These are phyloP conservation scores for Theropithecus gelada DNA, from an alignment of 2,113 vertebrate species.

Conservation along the genomic window DNA sequence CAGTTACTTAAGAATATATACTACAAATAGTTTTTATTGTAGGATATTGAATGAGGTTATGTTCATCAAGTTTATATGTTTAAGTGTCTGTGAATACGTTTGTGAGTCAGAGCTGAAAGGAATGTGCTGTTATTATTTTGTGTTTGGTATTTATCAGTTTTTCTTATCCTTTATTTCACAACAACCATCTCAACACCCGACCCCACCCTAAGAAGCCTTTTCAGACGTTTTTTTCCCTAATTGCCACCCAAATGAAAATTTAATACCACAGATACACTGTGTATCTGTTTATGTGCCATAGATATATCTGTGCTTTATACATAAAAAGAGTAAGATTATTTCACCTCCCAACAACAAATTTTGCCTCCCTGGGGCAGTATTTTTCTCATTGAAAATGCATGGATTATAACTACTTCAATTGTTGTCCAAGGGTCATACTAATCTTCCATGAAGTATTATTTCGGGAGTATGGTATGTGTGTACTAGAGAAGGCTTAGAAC, in stretches of 20 bases:
- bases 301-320: background rate
- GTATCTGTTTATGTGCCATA: background rate
- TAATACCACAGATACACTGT: background rate
- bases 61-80: background rate
- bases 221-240: background rate
- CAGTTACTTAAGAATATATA: background rate
- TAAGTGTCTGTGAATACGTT: background rate
- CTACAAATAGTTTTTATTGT: background rate
- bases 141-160: background rate
- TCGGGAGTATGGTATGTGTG: background rate
- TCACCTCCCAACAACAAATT: background rate
- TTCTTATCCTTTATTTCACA: background rate
- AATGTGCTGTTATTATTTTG: background rate
- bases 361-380: background rate
- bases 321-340: background rate
- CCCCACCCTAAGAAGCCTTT: background rate
- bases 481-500: background rate
- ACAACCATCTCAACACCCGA: background rate
- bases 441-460: background rate
- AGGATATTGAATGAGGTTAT: background rate
- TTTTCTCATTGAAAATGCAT: background rate
- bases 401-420: background rate
- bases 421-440: background rate
- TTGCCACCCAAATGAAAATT: background rate
- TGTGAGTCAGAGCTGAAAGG: background rate